A percentile compares a stretch with the other conserved stretches of the same genome.
These are phyloP conservation scores for Callyntrura sp. DNA, from an alignment of 2,888 invertebrate genomes.

Conservation along the genomic window DNA sequence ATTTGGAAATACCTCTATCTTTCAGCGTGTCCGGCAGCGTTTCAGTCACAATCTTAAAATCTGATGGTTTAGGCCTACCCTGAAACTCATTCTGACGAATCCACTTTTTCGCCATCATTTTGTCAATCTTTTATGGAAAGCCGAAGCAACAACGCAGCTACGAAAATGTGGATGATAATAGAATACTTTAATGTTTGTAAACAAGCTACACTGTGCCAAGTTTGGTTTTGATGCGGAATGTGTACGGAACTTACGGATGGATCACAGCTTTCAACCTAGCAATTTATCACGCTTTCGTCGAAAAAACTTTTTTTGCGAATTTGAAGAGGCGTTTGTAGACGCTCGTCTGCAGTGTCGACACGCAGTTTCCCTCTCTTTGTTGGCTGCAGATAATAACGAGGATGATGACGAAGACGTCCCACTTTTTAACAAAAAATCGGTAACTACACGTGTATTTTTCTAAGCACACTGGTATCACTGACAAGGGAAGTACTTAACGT, in stretches of 20 bases:
- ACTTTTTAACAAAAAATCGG: no score
- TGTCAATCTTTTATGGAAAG: not conserved
- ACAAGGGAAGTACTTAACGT: no score
- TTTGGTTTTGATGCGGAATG: no score
- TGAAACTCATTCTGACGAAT: conserved; percentile 59
- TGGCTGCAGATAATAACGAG: not conserved
- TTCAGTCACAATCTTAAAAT: conserved; percentile 64
- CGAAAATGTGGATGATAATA: not conserved
- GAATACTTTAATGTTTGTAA: conserved; percentile 56
- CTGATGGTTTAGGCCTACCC: conserved; percentile 56
- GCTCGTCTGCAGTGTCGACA: not conserved
- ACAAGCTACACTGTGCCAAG: conserved; percentile 48
- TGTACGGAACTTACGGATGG: no score
- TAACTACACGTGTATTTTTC: no score
- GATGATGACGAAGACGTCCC: no score
- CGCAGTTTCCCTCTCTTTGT: not conserved
- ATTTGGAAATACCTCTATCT: conserved; percentile 72
- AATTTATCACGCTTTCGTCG: not conserved
- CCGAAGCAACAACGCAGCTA: not conserved
- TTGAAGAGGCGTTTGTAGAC: conserved; percentile 30
- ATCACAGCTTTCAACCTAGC: not conserved
- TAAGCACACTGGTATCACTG: no score
- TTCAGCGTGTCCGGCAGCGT: conserved; percentile 40
- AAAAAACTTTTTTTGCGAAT: not conserved
- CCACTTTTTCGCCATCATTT: conserved; percentile 71